Evolutionary conservation across 2,113 vertebrate genomes (phyloP).

Genomic region (Oreochromis tanganicae): DNA sequence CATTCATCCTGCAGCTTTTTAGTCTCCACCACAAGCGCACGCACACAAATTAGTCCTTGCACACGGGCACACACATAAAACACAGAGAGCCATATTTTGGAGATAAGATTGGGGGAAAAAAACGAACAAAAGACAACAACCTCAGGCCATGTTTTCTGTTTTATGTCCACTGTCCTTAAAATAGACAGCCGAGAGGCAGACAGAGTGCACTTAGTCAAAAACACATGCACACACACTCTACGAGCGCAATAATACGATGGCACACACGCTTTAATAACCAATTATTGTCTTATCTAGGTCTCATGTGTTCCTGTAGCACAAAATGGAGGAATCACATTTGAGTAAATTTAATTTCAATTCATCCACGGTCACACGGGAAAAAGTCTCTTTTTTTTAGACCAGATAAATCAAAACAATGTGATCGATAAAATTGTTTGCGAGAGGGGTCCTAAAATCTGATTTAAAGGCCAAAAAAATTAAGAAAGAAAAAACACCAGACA

Average conservation of each 20-base stretch:
- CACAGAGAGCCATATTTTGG: constrained; percentile 25
- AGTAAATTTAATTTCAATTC: not conserved
- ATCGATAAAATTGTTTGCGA: not conserved
- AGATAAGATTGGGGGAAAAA: constrained; percentile 12
- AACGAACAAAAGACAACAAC: constrained; percentile 2
- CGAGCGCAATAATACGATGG: not conserved
- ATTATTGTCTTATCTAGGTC: constrained; percentile 1
- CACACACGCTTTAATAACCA: not conserved
- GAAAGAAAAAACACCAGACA: not conserved
- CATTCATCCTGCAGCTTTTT: constrained; percentile 39
- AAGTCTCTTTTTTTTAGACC: not conserved
- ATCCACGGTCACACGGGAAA: not conserved
- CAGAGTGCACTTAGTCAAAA: constrained; percentile 36
- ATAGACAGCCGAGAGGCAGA: not conserved
- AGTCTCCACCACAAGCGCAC: not conserved
- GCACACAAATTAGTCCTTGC: constrained; percentile 7
- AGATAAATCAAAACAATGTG: not conserved
- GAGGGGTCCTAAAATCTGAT: not conserved
- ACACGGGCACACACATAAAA: not conserved
- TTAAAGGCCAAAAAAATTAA: not conserved
- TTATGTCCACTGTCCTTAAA: not conserved
- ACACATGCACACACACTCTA: not conserved
- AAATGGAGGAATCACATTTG: not conserved
- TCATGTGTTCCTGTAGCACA: not conserved
- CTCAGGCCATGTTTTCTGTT: constrained; percentile 34